phyloP scores from a whole-genome alignment of 2,113 vertebrate species.

The Megaceryle maxima region DNA sequence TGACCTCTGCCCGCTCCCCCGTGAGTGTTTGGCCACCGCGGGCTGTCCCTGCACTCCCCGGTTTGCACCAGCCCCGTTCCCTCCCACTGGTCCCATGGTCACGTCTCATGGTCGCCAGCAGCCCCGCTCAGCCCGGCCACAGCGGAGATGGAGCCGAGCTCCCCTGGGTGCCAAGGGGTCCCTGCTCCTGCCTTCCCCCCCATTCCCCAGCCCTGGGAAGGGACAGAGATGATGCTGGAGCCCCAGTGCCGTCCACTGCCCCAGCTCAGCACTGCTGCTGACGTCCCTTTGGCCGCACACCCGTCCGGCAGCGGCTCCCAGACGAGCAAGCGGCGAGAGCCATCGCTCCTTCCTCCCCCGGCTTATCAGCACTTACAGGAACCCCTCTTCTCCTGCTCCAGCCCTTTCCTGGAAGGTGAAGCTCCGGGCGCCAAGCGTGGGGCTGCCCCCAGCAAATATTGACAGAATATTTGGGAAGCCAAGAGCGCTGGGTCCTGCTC shows the following conservation, averaged over 20 bases:
- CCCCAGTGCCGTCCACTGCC: fast-evolving
- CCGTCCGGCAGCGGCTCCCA: fast-evolving
- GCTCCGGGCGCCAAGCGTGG: neutral
- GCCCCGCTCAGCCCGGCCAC: fast-evolving
- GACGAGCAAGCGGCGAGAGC: fast-evolving
- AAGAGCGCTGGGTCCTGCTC: neutral
- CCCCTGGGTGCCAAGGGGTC: fast-evolving
- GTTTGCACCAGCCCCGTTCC: neutral
- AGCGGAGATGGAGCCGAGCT: fast-evolving
- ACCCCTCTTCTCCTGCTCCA: neutral
- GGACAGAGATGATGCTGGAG: neutral
- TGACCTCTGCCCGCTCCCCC: neutral
- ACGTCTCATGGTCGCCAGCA: neutral
- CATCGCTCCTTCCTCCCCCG: neutral
- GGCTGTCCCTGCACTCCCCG: neutral
- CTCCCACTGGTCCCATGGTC: neutral
- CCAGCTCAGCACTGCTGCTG: fast-evolving
- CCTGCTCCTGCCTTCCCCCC: neutral
- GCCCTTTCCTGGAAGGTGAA: slow-evolving; percentile 48
- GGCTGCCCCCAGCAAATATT: slow-evolving; percentile 33
- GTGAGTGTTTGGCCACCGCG: fast-evolving
- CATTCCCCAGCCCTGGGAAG: fast-evolving
- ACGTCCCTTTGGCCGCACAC: neutral
- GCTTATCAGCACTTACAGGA: neutral
- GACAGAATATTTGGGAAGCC: slow-evolving; percentile 7